phyloP scores from a whole-genome alignment of 2,888 invertebrate genomes.

The Boloria euphrosyne region DNA sequence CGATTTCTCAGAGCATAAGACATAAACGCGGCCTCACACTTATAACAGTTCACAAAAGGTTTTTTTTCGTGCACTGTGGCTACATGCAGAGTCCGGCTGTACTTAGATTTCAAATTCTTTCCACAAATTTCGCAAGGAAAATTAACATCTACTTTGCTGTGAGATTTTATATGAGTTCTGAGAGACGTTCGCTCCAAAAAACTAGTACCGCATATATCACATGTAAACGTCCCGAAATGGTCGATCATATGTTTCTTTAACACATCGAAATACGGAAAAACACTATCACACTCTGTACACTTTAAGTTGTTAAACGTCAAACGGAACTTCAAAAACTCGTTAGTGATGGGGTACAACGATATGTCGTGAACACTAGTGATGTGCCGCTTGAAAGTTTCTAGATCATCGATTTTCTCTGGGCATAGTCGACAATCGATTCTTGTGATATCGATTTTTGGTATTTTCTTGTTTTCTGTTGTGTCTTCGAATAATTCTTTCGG shows the following conservation, averaged over 20 bases:
- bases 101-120: conserved; percentile 68
- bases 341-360: conserved; percentile 52
- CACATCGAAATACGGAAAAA: conserved; percentile 66
- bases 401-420: conserved; percentile 58
- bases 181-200: conserved; percentile 74
- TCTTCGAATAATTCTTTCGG: conserved; percentile 57
- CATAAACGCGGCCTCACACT: conserved; percentile 67
- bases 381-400: conserved; percentile 60
- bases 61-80: conserved; percentile 71
- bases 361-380: conserved; percentile 54
- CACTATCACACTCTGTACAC: conserved; percentile 65
- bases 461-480: conserved; percentile 65
- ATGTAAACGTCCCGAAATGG: conserved; percentile 68
- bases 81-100: conserved; percentile 65
- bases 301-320: conserved; percentile 59
- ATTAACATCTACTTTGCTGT: conserved; percentile 71
- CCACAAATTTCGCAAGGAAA: conserved; percentile 78
- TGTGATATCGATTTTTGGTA: conserved; percentile 72
- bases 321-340: conserved; percentile 68
- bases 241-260: conserved; percentile 70
- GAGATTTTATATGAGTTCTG: conserved; percentile 67
- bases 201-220: conserved; percentile 71
- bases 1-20: conserved; percentile 65
- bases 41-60: conserved; percentile 68
- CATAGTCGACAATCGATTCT: conserved; percentile 71